These are phyloP conservation scores for Silurus asotus DNA, from an alignment of 2,113 vertebrate species.

Conservation along the genomic window DNA sequence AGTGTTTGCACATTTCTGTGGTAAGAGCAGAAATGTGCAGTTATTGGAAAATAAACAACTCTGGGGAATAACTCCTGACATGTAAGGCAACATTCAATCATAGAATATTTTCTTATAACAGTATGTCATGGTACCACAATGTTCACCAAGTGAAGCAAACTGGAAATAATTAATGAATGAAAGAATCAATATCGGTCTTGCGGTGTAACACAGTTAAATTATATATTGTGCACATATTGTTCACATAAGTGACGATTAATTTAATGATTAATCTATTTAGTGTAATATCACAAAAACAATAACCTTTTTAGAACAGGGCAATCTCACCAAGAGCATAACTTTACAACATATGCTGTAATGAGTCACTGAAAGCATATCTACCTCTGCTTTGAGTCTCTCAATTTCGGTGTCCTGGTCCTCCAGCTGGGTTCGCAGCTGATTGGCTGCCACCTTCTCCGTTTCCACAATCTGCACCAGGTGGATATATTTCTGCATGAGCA, in stretches of 20 bases:
- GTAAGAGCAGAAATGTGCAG: not conserved
- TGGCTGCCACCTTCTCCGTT: constrained; percentile 93
- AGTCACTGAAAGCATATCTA: constrained; percentile 51
- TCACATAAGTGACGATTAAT: not conserved
- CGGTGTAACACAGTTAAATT: not conserved
- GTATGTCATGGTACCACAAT: not conserved
- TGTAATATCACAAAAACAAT: not conserved
- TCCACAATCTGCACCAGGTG: constrained; percentile 97
- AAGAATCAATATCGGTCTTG: not conserved
- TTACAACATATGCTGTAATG: not conserved
- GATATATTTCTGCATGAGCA: constrained; percentile 97
- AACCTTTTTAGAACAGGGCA: not conserved
- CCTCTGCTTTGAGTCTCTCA: constrained; percentile 94
- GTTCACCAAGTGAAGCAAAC: not conserved
- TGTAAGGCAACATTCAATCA: no score
- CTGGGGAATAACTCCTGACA: not conserved
- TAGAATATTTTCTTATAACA: not conserved
- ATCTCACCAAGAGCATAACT: not conserved
- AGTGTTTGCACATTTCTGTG: not conserved
- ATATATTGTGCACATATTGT: not conserved
- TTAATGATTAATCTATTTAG: not conserved
- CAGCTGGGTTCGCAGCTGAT: constrained; percentile 93
- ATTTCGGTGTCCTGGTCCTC: constrained; percentile 98
- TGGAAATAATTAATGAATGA: not conserved
- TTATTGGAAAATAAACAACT: not conserved